Percentiles rank a stretch among this genome's conserved stretches.
phyloP scores from a whole-genome alignment of 2,888 invertebrate genomes.

The Drosophila anomelani region DNA sequence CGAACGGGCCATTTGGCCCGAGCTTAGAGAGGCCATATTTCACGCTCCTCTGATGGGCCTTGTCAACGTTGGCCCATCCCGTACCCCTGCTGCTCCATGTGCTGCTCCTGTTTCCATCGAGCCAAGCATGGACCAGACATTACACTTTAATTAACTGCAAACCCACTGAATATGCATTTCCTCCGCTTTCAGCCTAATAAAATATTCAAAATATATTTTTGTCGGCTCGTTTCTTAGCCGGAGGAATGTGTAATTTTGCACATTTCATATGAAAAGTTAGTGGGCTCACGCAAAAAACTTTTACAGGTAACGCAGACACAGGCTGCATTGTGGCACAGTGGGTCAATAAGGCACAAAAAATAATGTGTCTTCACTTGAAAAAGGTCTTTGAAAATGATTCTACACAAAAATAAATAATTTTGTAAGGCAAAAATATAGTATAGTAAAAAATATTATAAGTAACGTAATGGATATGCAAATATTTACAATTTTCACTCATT shows the following conservation, averaged over 20 bases:
- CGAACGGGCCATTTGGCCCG: slow-evolving; percentile 53
- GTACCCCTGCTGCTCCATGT: neutral
- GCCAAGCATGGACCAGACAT: slow-evolving; percentile 18
- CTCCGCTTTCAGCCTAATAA: slow-evolving; percentile 53
- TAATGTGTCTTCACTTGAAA: too few relatives aligned
- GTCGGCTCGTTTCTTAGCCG: slow-evolving; percentile 50
- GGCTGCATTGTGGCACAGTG: slow-evolving; percentile 23
- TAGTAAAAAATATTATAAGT: too few relatives aligned
- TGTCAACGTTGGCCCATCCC: slow-evolving; percentile 49
- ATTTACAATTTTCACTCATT: too few relatives aligned
- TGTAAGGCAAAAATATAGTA: too few relatives aligned
- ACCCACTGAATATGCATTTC: slow-evolving; percentile 56
- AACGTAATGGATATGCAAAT: too few relatives aligned
- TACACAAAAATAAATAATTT: too few relatives aligned
- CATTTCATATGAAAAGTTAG: slow-evolving; percentile 67
- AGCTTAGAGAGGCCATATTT: slow-evolving; percentile 57
- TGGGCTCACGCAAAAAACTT: slow-evolving; percentile 41
- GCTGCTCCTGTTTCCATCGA: neutral
- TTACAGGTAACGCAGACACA: slow-evolving; percentile 9
- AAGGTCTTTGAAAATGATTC: too few relatives aligned
- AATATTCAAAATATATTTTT: slow-evolving; percentile 68
- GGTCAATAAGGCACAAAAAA: neutral
- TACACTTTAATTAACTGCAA: slow-evolving; percentile 65
- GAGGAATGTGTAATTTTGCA: slow-evolving; percentile 58
- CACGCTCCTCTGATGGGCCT: slow-evolving; percentile 62